These are phyloP conservation scores for Pogonomyrmex californicus DNA, from an alignment of 1,140 invertebrate species.

Conservation along the genomic window DNA sequence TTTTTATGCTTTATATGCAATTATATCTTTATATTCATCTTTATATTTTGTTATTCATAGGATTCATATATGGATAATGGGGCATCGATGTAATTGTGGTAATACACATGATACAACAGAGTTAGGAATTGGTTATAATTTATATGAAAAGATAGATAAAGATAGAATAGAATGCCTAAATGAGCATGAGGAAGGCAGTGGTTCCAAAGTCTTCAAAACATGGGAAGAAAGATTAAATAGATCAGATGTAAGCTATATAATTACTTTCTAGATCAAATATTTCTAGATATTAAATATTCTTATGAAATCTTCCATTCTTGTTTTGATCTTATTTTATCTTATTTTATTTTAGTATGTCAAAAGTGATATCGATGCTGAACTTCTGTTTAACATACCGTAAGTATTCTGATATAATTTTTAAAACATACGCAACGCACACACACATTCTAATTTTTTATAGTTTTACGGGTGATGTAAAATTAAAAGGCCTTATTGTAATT, in stretches of 20 bases:
- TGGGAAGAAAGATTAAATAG: slow-evolving; percentile 95
- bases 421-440: not conserved
- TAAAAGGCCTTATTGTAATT: slow-evolving; percentile 97
- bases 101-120: slow-evolving; percentile 85
- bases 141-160: slow-evolving; percentile 96
- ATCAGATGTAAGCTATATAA: slow-evolving; percentile 88
- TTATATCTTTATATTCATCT: not conserved
- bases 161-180: slow-evolving; percentile 97
- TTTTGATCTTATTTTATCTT: slow-evolving; percentile 5
- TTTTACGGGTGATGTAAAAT: slow-evolving; percentile 97
- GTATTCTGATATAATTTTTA: slow-evolving; percentile 74
- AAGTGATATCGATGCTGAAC: slow-evolving; percentile 97
- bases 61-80: slow-evolving; percentile 66
- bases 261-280: slow-evolving; percentile 9
- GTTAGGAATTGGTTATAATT: slow-evolving; percentile 94
- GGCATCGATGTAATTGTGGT: slow-evolving; percentile 78
- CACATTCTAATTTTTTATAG: slow-evolving; percentile 82
- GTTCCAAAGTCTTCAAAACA: slow-evolving; percentile 95
- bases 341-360: slow-evolving; percentile 93
- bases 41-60: slow-evolving; percentile 9
- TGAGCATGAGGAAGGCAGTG: slow-evolving; percentile 94
- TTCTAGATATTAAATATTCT: slow-evolving; percentile 6
- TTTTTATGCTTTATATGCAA: not conserved
- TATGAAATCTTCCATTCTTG: not conserved
- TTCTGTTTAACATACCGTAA: slow-evolving; percentile 97